Evolutionary conservation across 2,113 vertebrate genomes (phyloP).

Genomic region (Accipiter cooperii): DNA sequence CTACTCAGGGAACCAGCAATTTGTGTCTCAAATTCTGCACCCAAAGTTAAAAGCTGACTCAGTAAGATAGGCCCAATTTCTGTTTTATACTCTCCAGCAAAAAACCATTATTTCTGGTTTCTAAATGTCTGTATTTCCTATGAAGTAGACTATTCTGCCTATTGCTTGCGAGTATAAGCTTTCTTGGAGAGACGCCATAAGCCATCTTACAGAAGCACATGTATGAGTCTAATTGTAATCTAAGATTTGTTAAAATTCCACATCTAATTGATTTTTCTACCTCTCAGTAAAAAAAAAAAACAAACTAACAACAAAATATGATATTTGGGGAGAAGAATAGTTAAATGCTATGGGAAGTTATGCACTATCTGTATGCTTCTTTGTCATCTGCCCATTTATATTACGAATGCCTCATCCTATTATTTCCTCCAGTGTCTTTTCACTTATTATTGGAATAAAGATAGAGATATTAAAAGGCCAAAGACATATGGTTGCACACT

Average conservation of each 20-base stretch:
- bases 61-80: not conserved
- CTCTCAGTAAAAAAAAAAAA: not conserved
- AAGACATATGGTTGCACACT: not conserved
- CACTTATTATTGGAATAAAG: not conserved
- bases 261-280: not conserved
- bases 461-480: not conserved
- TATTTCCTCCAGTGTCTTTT: not conserved
- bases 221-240: not conserved
- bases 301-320: not conserved
- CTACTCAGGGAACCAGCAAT: not conserved
- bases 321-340: not conserved
- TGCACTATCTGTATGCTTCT: not conserved
- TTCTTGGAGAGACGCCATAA: not conserved
- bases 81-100: not conserved
- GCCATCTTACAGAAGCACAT: not conserved
- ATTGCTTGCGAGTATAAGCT: not conserved
- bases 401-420: not conserved
- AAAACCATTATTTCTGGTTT: not conserved
- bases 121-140: not conserved
- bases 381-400: not conserved
- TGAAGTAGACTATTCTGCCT: not conserved
- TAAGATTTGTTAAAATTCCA: not conserved
- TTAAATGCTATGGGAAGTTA: not conserved
- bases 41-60: not conserved
- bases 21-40: not conserved